A percentile compares a stretch with the other conserved stretches of the same genome.
Conservation (phyloP, 2,797 vertebrate species). For the Falco columbarius region DNA sequence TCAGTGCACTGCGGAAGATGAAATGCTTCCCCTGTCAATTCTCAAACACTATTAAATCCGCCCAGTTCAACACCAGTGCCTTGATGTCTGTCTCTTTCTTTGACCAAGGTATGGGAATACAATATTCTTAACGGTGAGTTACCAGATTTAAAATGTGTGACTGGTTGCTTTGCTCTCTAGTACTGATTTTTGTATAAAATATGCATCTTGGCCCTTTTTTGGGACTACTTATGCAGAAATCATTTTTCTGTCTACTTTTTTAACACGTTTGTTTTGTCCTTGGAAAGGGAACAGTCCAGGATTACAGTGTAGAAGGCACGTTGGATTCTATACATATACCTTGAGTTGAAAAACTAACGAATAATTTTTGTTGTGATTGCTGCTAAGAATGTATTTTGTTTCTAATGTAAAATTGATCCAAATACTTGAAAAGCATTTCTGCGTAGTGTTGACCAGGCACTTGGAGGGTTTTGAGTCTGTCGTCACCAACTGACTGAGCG, state of each 20-base stretch:
- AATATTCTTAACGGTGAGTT: background rate
- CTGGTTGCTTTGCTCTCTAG: background rate
- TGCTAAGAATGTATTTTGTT: background rate
- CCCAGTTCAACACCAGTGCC: slow-evolving; percentile 35
- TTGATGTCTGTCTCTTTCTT: slow-evolving; percentile 43
- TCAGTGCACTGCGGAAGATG: slow-evolving; percentile 35
- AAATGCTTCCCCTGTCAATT: slow-evolving; percentile 57
- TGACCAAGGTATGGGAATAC: slow-evolving; percentile 45
- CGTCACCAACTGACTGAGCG: background rate
- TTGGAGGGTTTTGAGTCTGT: background rate
- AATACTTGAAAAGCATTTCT: background rate
- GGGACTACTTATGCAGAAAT: background rate
- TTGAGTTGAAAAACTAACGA: background rate
- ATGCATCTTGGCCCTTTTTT: background rate
- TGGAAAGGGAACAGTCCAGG: background rate
- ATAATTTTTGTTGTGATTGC: background rate
- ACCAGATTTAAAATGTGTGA: background rate
- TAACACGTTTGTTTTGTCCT: background rate
- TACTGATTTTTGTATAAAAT: background rate
- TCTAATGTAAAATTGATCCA: background rate
- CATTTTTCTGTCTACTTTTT: background rate
- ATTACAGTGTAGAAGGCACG: background rate
- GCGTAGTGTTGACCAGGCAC: background rate
- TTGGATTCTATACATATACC: background rate
- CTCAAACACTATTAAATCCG: background rate